Evolutionary conservation across 2,888 invertebrate species (phyloP).

Genomic region (Leptinotarsa rubiginosa): DNA sequence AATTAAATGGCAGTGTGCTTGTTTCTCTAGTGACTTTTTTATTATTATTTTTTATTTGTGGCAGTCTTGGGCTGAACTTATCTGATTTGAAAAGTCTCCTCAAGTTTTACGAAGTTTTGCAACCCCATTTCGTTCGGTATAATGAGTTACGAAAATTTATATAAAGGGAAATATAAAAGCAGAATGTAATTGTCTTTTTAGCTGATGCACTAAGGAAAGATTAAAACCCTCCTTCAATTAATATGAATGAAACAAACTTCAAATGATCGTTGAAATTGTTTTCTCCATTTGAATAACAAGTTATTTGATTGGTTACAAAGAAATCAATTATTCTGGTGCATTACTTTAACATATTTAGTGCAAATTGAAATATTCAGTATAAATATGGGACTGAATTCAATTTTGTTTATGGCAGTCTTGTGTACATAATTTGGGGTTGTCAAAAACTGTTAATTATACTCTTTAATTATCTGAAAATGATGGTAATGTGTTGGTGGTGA

Average conservation of each 20-base stretch:
- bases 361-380: background rate
- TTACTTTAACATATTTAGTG: background rate
- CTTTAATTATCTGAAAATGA: no score
- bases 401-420: no score
- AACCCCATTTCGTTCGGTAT: background rate
- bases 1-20: background rate
- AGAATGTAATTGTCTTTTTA: background rate
- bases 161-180: background rate
- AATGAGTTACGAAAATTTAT: slow-evolving; percentile 5
- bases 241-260: background rate
- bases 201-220: background rate
- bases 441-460: no score
- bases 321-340: background rate
- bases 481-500: no score
- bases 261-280: background rate
- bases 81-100: slow-evolving; percentile 1
- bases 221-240: background rate
- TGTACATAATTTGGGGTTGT: no score
- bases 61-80: slow-evolving; percentile 1
- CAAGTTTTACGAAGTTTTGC: slow-evolving; percentile 2
- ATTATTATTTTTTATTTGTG: slow-evolving; percentile 1
- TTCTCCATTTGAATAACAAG: background rate
- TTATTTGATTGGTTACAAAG: background rate
- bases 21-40: background rate
- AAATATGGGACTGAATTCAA: no score